phyloP scores from a whole-genome alignment of 1,140 invertebrate genomes.

The Tetranychus urticae region DNA sequence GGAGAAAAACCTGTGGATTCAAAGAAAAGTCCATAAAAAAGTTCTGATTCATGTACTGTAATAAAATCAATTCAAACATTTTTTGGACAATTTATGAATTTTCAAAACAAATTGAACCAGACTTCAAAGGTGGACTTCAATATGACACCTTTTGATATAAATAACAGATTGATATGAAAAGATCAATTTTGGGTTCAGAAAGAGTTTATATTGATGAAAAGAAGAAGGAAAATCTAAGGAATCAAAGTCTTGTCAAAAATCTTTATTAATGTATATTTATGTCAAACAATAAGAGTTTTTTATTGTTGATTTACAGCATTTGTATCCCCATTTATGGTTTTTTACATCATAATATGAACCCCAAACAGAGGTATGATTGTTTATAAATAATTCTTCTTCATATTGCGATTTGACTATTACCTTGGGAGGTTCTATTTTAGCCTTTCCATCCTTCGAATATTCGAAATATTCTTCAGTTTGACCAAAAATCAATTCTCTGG shows the following conservation, averaged over 20 bases:
- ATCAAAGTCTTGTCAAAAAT: too few species aligned
- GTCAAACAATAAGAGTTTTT: slow-evolving; percentile 38
- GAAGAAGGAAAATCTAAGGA: too few species aligned
- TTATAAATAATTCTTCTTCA: slow-evolving; percentile 76
- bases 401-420: slow-evolving; percentile 62
- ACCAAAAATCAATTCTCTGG: slow-evolving; percentile 58
- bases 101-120: too few species aligned
- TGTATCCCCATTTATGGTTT: slow-evolving; percentile 76
- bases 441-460: slow-evolving; percentile 76
- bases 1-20: slow-evolving; percentile 13
- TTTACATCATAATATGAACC: slow-evolving; percentile 67
- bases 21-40: too few species aligned
- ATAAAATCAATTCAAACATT: too few species aligned
- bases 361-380: slow-evolving; percentile 83
- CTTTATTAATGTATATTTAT: too few species aligned
- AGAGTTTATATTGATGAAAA: slow-evolving; percentile 31
- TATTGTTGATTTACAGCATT: slow-evolving; percentile 79
- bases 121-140: too few species aligned
- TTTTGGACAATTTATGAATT: too few species aligned
- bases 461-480: slow-evolving; percentile 48
- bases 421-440: slow-evolving; percentile 61
- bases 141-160: too few species aligned
- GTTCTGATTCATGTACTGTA: too few species aligned
- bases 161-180: slow-evolving; percentile 52
- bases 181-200: slow-evolving; percentile 53